These are phyloP conservation scores for Cyclargus thomasi DNA, from an alignment of 1,140 invertebrate genomes.

Conservation along the genomic window DNA sequence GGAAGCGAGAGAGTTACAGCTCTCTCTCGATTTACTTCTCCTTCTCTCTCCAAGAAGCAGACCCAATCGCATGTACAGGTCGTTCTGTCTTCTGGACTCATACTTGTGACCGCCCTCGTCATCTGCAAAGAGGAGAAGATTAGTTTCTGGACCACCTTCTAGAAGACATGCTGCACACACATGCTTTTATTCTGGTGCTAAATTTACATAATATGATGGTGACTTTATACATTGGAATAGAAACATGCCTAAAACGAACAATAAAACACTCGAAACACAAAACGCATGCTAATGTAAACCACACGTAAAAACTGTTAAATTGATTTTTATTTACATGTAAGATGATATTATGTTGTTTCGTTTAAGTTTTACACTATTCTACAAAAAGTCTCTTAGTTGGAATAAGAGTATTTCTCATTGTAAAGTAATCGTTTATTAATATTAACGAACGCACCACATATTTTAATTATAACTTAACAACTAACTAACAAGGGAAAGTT, in stretches of 20 bases:
- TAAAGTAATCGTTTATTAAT: no score
- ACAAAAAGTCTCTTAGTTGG: no score
- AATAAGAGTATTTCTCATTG: no score
- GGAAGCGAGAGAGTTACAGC: constrained; percentile 81
- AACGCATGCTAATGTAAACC: neutral
- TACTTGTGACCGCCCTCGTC: constrained; percentile 82
- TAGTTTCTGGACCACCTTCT: neutral
- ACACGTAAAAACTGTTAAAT: neutral
- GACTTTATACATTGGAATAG: neutral
- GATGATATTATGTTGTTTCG: no score
- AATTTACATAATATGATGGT: no score
- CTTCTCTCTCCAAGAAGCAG: constrained; percentile 84
- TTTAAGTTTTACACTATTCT: no score
- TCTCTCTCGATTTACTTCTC: constrained; percentile 70
- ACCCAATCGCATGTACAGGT: constrained; percentile 90
- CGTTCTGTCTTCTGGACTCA: constrained; percentile 80
- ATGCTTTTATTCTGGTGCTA: constrained; percentile 23
- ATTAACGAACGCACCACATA: no score
- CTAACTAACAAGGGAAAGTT: neutral
- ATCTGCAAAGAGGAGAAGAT: constrained; percentile 71
- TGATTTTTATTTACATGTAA: no score
- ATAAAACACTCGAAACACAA: neutral
- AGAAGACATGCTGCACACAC: constrained; percentile 28
- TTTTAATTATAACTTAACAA: neutral
- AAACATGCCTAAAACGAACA: neutral